Base-by-base conservation (phyloP, 2,797 vertebrate genomes). In the Leptodactylus fallax region DNA sequence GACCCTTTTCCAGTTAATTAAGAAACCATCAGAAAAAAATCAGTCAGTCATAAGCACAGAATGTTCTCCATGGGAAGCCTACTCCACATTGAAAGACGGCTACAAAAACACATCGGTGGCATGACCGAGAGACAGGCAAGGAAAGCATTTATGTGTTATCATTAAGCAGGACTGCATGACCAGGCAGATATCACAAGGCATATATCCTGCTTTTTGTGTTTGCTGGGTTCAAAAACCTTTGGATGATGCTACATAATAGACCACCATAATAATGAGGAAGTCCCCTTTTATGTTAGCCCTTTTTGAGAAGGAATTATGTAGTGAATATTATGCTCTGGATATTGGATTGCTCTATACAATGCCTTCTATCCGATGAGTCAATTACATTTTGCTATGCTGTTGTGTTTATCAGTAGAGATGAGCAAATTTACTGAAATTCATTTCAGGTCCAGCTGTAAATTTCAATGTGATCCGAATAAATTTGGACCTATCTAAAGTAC, bases 1-100 rank as follows among this genome's bases (percentile, higher is more conserved):
- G 92, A 91, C 87, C 92, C 85, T 90, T 91, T 93, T 92, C 90
- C 91, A 91, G 91, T 92, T 95, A 95, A 95, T 95, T 93, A 95
- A 94, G 94, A 94, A 88, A 92, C 90, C 90, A 92, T 90, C 92
- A 93, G 91, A 91, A 91, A 93, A 93, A 94, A 85, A 78, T 71
- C 49, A 23, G 72, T 79, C 87, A 63, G 77, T 76, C 45, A 65
- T 72, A n/a, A 83, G 81, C 81, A 76, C 81, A 76, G 47, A 87
- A 87, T 87, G 72, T 36, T 78, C 58, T 36, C 58, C 60, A 79
- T 83, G 45, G 80, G 74, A 83, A 87, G 72, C 25, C 72, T 78
- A n/a, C 63, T 65, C 21, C 27, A 79, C 21, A 82, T 55, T 87
- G 45, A 76, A 23, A 80, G 67, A 56, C 27, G 51, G 10, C 58